These are phyloP conservation scores for Peromyscus maniculatus DNA, from an alignment of 2,113 vertebrate species.

Conservation along the genomic window DNA sequence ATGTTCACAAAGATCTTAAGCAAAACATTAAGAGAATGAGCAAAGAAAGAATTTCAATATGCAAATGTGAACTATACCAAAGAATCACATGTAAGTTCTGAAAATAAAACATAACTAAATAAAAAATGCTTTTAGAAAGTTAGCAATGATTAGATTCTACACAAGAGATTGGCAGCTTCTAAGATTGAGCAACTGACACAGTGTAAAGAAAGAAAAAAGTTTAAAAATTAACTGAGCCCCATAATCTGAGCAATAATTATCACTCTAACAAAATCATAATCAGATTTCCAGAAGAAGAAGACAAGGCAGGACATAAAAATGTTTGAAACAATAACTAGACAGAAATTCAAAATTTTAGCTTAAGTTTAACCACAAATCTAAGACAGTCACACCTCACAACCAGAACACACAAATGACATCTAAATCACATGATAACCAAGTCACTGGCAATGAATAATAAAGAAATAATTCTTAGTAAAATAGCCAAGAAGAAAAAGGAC, in stretches of 20 bases:
- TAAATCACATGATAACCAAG: not conserved
- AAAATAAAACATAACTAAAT: constrained; percentile 41
- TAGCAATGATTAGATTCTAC: not conserved
- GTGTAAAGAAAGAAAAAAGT: not conserved
- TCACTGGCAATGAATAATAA: not conserved
- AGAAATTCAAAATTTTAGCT: constrained; percentile 20
- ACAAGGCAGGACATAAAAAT: not conserved
- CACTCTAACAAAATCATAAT: not conserved
- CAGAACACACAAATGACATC: not conserved
- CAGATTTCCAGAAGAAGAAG: not conserved
- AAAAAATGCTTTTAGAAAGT: not conserved
- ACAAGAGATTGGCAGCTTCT: not conserved
- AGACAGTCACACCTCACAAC: not conserved
- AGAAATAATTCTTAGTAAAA: constrained; percentile 21
- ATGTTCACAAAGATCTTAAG: not conserved
- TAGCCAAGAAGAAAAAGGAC: not conserved
- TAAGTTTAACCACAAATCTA: not conserved
- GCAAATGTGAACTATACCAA: not conserved
- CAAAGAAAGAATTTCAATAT: not conserved
- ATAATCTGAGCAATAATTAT: not conserved
- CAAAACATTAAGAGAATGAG: constrained; percentile 10
- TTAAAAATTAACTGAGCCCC: not conserved
- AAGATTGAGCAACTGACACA: constrained; percentile 1
- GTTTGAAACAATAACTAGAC: not conserved
- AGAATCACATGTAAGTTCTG: not conserved